A percentile compares a stretch with the other conserved stretches of the same genome.
phyloP scores from a whole-genome alignment of 64 coral and sea anemone genomes.

The Montipora sp. region DNA sequence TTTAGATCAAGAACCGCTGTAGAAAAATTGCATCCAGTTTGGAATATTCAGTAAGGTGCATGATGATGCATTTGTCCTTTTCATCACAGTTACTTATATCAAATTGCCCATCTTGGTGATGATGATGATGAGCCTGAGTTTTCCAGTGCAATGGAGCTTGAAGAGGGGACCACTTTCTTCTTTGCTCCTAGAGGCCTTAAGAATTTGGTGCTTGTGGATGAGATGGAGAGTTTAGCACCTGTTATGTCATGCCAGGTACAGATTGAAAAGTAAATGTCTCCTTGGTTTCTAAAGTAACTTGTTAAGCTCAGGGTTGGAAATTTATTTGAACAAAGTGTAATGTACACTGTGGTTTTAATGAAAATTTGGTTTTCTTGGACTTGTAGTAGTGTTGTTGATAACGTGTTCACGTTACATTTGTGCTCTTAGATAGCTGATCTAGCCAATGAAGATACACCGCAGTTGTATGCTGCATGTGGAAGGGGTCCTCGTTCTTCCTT shows the following conservation, averaged over 20 bases:
- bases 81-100: slow-evolving; percentile 85
- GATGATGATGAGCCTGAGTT: slow-evolving; percentile 99
- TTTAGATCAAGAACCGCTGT: too few species aligned
- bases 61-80: background rate
- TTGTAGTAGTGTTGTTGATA: background rate
- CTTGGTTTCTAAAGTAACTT: too few species aligned
- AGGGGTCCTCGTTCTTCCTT: slow-evolving; percentile 83
- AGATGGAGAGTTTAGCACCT: slow-evolving; percentile 94
- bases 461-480: slow-evolving; percentile 90
- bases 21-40: too few species aligned
- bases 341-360: too few species aligned
- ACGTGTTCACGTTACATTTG: background rate
- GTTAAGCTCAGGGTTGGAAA: too few species aligned
- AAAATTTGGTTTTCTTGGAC: too few species aligned
- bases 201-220: slow-evolving; percentile 97
- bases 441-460: slow-evolving; percentile 97
- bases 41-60: too few species aligned
- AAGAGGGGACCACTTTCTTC: slow-evolving; percentile 99
- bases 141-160: slow-evolving; percentile 93
- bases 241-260: slow-evolving; percentile 93
- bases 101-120: slow-evolving; percentile 99
- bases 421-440: slow-evolving; percentile 93
- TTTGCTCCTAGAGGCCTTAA: slow-evolving; percentile 91
- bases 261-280: too few species aligned
- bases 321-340: too few species aligned